Conservation (phyloP, 2,797 vertebrate genomes). For the Steatocranus sp. region DNA sequence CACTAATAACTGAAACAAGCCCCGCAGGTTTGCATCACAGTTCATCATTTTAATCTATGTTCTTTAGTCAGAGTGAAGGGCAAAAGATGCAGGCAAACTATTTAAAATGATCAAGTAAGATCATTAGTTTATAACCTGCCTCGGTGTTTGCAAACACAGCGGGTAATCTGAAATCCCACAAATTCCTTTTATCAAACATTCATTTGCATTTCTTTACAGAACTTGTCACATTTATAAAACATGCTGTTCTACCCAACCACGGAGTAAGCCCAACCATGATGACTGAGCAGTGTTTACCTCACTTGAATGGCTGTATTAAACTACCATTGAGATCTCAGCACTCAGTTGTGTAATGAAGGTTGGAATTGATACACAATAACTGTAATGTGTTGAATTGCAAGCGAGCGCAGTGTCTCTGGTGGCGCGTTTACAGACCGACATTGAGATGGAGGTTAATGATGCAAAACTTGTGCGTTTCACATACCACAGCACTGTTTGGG, state of each 20-base stretch:
- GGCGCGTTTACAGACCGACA: constrained; percentile 6
- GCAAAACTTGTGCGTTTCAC: constrained; percentile 35
- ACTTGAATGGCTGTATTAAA: constrained; percentile 25
- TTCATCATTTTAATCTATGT: constrained; percentile 7
- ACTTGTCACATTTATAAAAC: constrained; percentile 11
- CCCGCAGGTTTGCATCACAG: constrained; percentile 13
- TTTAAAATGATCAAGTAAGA: neutral
- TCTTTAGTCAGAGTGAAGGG: neutral
- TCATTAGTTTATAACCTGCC: neutral
- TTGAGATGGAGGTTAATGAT: constrained; percentile 54
- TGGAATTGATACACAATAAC: constrained; percentile 47
- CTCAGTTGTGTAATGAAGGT: constrained; percentile 58
- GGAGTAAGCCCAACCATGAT: neutral
- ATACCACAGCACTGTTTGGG: constrained; percentile 31
- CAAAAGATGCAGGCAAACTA: neutral
- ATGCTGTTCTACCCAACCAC: neutral
- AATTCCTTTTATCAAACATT: neutral
- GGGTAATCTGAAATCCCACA: neutral
- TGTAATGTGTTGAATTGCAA: constrained; percentile 41
- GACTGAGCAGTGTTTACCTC: constrained; percentile 41
- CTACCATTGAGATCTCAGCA: constrained; percentile 6
- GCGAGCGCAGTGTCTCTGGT: constrained; percentile 1
- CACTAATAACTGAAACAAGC: constrained; percentile 38
- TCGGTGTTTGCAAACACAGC: neutral
- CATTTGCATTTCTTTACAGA: neutral